A percentile compares a stretch with the other conserved stretches of the same genome.
phyloP scores from a whole-genome alignment of 2,113 vertebrate genomes.

The Larimichthys crocea region DNA sequence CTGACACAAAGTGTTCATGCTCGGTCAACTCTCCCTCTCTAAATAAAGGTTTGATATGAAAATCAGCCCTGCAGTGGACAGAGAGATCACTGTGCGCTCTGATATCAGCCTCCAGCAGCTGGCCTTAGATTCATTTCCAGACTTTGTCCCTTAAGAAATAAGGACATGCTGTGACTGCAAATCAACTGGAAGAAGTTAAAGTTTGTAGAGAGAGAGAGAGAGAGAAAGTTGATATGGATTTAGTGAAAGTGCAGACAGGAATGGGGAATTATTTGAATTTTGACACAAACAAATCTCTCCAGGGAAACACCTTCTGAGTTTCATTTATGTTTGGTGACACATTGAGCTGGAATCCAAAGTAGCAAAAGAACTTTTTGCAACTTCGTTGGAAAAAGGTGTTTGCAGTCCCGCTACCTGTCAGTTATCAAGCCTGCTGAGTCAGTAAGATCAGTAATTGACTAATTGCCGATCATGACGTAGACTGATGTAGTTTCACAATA shows the following conservation, averaged over 20 bases:
- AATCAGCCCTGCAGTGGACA: neutral
- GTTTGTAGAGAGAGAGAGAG: neutral
- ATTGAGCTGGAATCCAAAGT: too few relatives aligned
- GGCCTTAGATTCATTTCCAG: neutral
- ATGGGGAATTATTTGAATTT: neutral
- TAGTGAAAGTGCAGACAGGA: neutral
- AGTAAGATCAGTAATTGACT: too few relatives aligned
- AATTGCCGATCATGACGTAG: too few relatives aligned
- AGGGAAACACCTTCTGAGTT: neutral
- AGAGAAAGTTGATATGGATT: too few relatives aligned
- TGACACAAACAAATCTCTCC: neutral
- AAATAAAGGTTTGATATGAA: conserved; percentile 10
- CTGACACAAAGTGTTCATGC: conserved; percentile 9
- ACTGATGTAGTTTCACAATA: too few relatives aligned
- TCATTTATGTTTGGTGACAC: too few relatives aligned
- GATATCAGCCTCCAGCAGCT: conserved; percentile 14
- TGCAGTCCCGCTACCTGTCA: too few relatives aligned
- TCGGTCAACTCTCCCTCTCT: neutral
- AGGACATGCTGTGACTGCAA: conserved; percentile 5
- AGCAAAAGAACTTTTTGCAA: too few relatives aligned
- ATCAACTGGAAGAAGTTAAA: neutral
- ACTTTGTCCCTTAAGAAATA: conserved; percentile 3
- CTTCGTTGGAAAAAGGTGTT: too few relatives aligned
- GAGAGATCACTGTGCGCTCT: conserved; percentile 3
- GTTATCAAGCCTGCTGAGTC: too few relatives aligned